These are phyloP conservation scores for Liodrosophila aerea DNA, from an alignment of 2,888 invertebrate genomes.

Conservation along the genomic window DNA sequence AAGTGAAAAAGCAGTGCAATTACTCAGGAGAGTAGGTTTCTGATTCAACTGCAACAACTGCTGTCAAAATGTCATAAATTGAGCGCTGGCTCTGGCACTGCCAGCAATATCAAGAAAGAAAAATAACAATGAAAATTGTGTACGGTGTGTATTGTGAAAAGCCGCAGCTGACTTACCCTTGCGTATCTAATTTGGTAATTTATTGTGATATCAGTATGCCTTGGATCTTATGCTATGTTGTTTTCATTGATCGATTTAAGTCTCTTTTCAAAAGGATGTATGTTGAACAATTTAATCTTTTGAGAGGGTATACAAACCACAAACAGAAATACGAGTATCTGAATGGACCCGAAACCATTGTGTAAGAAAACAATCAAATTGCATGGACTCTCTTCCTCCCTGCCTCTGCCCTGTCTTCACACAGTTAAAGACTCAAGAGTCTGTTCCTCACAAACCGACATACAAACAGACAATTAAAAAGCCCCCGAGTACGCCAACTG, in stretches of 20 bases:
- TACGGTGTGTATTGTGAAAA: conserved; percentile 9
- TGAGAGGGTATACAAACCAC: conserved; percentile 11
- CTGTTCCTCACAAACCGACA: conserved; percentile 24
- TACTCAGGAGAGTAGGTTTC: conserved; percentile 74
- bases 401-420: not conserved
- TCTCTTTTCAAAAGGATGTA: not conserved
- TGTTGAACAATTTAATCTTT: not conserved
- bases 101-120: conserved; percentile 38
- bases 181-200: not conserved
- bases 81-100: conserved; percentile 51
- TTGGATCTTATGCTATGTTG: too few species aligned
- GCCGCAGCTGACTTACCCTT: conserved; percentile 32
- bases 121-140: conserved; percentile 21
- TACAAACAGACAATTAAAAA: conserved; percentile 71
- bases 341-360: conserved; percentile 35
- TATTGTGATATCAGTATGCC: not conserved
- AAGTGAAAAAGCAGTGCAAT: conserved; percentile 76
- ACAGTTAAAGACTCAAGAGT: too few species aligned
- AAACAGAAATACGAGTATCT: conserved; percentile 12
- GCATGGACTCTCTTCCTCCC: conserved; percentile 5
- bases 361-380: conserved; percentile 58
- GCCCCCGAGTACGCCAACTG: conserved; percentile 63
- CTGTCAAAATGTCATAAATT: conserved; percentile 78
- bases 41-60: conserved; percentile 77
- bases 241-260: not conserved